Conservation (phyloP, 2,113 vertebrate genomes). For the Megaleporinus macrocephalus region DNA sequence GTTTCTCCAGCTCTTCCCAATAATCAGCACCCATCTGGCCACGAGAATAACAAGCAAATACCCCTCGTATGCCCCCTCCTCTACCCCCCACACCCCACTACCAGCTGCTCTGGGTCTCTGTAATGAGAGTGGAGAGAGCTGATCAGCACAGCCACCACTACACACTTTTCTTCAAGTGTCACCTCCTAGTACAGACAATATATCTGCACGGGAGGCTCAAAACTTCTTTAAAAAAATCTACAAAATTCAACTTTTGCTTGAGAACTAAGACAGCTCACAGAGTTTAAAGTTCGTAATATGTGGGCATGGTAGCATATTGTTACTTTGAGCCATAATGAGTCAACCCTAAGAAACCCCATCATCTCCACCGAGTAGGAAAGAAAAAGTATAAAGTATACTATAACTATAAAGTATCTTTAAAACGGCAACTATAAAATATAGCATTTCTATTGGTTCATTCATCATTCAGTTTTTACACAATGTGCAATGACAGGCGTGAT, state of each 20-base stretch:
- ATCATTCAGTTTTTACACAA: too few relatives aligned
- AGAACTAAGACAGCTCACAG: too few relatives aligned
- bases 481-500: too few relatives aligned
- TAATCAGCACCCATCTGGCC: conserved; percentile 62
- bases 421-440: too few relatives aligned
- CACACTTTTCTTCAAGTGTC: conserved; percentile 29
- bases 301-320: background rate
- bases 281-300: background rate
- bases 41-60: conserved; percentile 54
- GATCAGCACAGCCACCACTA: conserved; percentile 41
- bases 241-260: too few relatives aligned
- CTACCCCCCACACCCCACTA: conserved; percentile 34
- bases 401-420: too few relatives aligned
- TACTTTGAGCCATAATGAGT: background rate
- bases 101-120: conserved; percentile 54
- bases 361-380: too few relatives aligned
- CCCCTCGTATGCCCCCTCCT: conserved; percentile 33
- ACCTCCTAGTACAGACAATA: background rate
- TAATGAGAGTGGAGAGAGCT: conserved; percentile 52
- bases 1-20: conserved; percentile 58
- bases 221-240: too few relatives aligned
- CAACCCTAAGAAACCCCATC: background rate
- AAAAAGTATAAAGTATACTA: too few relatives aligned
- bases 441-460: too few relatives aligned
- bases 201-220: background rate